Percentiles rank a stretch among this genome's conserved stretches.
phyloP scores from a whole-genome alignment of 2,888 invertebrate genomes.

The Campoplex capitator region DNA sequence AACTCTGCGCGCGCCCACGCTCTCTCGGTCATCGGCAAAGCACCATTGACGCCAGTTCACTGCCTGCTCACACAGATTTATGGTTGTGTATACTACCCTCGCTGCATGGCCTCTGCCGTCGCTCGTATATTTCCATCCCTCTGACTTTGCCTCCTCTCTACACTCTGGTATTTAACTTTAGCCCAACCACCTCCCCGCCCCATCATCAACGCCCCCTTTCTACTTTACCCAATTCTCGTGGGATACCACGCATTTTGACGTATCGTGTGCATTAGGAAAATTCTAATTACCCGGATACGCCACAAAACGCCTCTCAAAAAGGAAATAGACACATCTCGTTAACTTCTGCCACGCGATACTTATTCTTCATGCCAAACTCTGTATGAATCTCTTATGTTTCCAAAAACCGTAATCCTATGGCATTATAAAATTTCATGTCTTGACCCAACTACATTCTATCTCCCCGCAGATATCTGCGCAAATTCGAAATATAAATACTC shows the following conservation, averaged over 20 bases:
- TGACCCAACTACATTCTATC: not conserved
- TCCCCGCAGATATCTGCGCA: too few species aligned
- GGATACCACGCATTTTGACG: conserved; percentile 74
- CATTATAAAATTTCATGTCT: conserved; percentile 17
- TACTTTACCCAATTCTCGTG: conserved; percentile 20
- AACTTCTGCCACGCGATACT: conserved; percentile 23
- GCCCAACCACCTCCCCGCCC: conserved; percentile 33
- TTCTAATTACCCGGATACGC: conserved; percentile 76
- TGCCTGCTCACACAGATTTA: conserved; percentile 82
- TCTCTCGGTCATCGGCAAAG: conserved; percentile 78
- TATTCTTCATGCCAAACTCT: not conserved
- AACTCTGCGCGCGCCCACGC: conserved; percentile 71
- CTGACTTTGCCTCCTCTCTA: conserved; percentile 50
- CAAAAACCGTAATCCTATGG: not conserved
- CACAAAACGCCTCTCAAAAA: conserved; percentile 60
- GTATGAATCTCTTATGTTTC: not conserved
- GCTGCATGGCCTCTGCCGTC: conserved; percentile 16
- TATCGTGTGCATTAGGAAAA: conserved; percentile 78
- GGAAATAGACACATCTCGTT: conserved; percentile 67
- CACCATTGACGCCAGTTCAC: conserved; percentile 83
- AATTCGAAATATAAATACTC: conserved; percentile 11
- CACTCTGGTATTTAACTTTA: conserved; percentile 60
- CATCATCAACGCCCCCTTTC: conserved; percentile 44
- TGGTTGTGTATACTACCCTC: conserved; percentile 74
- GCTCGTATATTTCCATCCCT: conserved; percentile 75